A percentile compares a stretch with the other conserved stretches of the same genome.
These are phyloP conservation scores for Acanthopagrus latus DNA, from an alignment of 2,797 vertebrate species.

Conservation along the genomic window DNA sequence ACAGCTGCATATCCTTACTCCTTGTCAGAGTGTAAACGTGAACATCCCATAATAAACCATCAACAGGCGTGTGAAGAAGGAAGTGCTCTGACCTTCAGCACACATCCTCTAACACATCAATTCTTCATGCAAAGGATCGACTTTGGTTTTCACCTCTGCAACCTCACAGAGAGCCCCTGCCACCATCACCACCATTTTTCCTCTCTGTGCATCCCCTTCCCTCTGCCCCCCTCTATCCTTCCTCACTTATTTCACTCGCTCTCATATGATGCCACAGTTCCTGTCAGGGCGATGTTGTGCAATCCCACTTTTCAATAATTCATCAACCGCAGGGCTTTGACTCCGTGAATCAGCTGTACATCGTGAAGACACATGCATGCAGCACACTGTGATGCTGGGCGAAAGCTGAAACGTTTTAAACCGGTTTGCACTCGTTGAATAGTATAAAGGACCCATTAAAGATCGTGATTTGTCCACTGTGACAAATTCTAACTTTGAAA, in stretches of 20 bases:
- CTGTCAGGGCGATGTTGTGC: conserved; percentile 31
- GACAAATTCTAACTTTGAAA: conserved; percentile 14
- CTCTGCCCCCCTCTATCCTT: not conserved
- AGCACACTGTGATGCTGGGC: not conserved
- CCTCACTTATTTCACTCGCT: not conserved
- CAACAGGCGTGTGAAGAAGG: no score
- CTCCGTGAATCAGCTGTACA: not conserved
- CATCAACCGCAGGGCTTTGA: conserved; percentile 31
- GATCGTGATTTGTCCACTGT: not conserved
- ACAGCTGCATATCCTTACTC: not conserved
- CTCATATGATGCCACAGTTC: conserved; percentile 2
- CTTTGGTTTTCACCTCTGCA: conserved; percentile 3
- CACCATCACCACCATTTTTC: not conserved
- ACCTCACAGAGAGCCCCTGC: not conserved
- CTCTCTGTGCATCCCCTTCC: not conserved
- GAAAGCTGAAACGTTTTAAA: not conserved
- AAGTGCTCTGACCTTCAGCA: conserved; percentile 11
- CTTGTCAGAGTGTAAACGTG: not conserved
- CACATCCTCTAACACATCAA: not conserved
- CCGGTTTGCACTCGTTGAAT: not conserved
- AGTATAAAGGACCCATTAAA: not conserved
- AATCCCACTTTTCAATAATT: conserved; percentile 65
- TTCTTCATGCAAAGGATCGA: not conserved
- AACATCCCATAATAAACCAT: not conserved
- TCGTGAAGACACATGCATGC: not conserved